Conservation (phyloP, 2,797 vertebrate genomes). For the Gambusia yucatana region DNA sequence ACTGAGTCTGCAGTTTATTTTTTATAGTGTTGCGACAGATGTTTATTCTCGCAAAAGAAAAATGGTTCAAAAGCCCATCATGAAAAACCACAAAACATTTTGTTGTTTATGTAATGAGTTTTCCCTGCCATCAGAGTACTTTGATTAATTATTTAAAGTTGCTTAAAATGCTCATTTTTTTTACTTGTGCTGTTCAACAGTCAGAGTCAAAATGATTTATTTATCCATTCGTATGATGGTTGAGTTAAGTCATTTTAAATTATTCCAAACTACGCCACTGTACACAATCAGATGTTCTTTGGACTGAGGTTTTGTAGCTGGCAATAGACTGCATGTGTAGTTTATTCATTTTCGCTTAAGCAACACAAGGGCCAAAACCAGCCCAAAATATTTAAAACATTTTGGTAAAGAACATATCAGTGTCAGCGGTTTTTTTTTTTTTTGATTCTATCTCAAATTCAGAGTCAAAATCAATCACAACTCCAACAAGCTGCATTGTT, state of each 20-base stretch:
- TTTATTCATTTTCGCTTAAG: neutral
- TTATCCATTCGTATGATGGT: slow-evolving; percentile 15
- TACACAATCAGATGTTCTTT: slow-evolving; percentile 20
- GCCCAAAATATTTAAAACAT: neutral
- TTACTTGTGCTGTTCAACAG: neutral
- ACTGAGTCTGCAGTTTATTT: neutral
- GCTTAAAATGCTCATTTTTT: neutral
- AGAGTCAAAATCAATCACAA: neutral
- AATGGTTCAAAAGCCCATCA: neutral
- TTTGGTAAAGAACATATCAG: neutral
- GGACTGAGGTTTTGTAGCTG: slow-evolving; percentile 48
- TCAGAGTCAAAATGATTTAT: neutral
- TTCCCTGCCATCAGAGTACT: neutral
- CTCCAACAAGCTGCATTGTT: neutral
- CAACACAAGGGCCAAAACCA: neutral
- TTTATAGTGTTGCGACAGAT: neutral
- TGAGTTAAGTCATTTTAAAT: slow-evolving; percentile 65
- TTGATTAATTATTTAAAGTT: neutral
- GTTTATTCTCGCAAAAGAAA: neutral
- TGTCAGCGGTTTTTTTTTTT: neutral
- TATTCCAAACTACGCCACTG: slow-evolving; percentile 45
- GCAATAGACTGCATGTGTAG: neutral
- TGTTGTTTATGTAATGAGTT: slow-evolving; percentile 2
- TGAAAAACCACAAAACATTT: neutral
- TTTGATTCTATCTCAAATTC: neutral